Evolutionary conservation across 2,113 vertebrate species (phyloP), one percentile per base, ranked within the genome.

Genomic region (Burhinus oedicnemus): DNA sequence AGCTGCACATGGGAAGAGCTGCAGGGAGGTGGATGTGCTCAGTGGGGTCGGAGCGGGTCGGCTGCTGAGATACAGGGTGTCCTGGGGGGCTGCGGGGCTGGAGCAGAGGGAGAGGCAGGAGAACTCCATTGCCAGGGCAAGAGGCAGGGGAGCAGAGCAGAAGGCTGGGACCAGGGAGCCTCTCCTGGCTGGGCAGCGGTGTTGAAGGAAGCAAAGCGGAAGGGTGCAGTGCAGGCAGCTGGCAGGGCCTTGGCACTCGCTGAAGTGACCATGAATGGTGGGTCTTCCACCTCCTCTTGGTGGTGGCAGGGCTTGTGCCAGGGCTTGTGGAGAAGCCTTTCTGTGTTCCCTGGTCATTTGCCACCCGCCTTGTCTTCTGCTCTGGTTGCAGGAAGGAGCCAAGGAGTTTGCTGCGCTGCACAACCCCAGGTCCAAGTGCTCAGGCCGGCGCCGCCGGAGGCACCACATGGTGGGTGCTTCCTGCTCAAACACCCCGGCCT

Each of bases 331-430:
- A 72, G 18, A 32, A 74, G 52, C 58, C 40, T 69, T 47, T 70
- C 62, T 40, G 44, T 7, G 2, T 51, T 21, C 57, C 18, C 44
- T 61, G 58, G 64, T 72, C 21, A 1, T 8, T 45, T 91, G 61
- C 60, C 82, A 88, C 47, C 69, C 0, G 1, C 83, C 49, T 82
- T 76, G 49, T 91, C 32, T 83, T 64, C 44, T 58, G 30, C 83
- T 92, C 94, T 93, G 87, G 1, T 89, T 97, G 61, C 97, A 99
- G 99, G 99, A 99, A 98, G 99, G 99, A 97, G 99, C 99, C 38
- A 99, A 99, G 97, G 99, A 99, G 91, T 99, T 99, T 42, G 99
- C 99, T 29, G 98, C 99, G 12, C 98, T 99, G 97, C 99, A 99
- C 85, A 99, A 99, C 96, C 97, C 98, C 15, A 98, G 98, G 7